A percentile compares a stretch with the other conserved stretches of the same genome.
phyloP scores from a whole-genome alignment of 2,113 vertebrate species.

The Urocolius indicus region DNA sequence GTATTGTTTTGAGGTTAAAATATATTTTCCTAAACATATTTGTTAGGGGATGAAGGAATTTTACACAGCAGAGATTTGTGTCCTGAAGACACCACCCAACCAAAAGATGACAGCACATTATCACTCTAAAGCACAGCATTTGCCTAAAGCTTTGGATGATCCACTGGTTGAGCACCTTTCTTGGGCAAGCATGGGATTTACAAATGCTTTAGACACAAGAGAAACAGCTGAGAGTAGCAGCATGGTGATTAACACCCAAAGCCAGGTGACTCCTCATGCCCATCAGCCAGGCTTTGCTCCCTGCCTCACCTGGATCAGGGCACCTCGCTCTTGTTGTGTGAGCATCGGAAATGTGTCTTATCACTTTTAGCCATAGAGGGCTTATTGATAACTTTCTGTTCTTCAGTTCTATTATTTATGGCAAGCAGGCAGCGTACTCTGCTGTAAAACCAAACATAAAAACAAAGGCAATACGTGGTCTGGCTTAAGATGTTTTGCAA shows the following conservation, averaged over 20 bases:
- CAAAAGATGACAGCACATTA: neutral
- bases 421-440: neutral
- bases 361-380: neutral
- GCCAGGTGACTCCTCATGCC: fast-evolving
- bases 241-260: neutral
- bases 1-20: neutral
- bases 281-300: fast-evolving
- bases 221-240: neutral
- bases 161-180: neutral
- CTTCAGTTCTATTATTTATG: neutral
- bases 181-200: neutral
- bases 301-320: neutral
- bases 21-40: neutral
- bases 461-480: neutral
- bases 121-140: neutral
- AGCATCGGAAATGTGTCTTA: neutral
- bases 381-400: neutral
- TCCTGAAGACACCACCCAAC: neutral
- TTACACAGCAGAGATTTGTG: neutral
- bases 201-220: fast-evolving
- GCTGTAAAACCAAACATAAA: neutral
- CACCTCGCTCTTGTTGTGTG: fast-evolving
- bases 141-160: neutral
- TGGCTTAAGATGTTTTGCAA: neutral
- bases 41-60: neutral